Evolutionary conservation across 2,113 vertebrate species (phyloP).

Genomic region (Lichenostomus cassidix): DNA sequence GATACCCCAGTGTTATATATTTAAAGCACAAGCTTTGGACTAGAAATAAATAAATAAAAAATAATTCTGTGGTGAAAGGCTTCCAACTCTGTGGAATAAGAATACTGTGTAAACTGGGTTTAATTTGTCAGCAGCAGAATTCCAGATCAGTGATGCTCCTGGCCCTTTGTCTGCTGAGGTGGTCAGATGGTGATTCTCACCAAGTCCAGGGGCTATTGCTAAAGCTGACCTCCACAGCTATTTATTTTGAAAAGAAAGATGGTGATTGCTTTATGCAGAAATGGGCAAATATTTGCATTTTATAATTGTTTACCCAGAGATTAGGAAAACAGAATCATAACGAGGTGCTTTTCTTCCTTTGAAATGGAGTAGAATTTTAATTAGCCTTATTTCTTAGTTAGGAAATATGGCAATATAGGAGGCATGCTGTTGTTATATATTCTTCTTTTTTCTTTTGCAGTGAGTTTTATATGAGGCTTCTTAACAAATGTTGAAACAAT

Average conservation of each 20-base stretch:
- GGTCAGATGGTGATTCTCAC: not conserved
- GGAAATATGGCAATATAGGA: not conserved
- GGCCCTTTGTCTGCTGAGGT: not conserved
- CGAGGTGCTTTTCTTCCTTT: not conserved
- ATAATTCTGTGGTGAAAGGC: not conserved
- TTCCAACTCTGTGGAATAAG: not conserved
- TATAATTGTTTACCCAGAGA: not conserved
- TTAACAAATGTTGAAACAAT: not conserved
- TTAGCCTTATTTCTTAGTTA: not conserved
- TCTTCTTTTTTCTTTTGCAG: not conserved
- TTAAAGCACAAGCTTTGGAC: not conserved
- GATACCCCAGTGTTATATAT: not conserved
- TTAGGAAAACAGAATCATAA: not conserved
- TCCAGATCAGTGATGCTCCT: not conserved
- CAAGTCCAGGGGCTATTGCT: not conserved
- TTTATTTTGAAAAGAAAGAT: not conserved
- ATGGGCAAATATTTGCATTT: slow-evolving; percentile 40
- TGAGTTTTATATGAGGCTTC: not conserved
- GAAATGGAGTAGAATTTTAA: slow-evolving; percentile 20
- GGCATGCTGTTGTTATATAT: not conserved
- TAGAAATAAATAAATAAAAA: not conserved
- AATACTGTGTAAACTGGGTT: not conserved
- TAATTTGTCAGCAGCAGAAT: not conserved
- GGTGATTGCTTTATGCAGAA: not conserved
- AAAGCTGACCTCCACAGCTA: not conserved